phyloP scores from a whole-genome alignment of 1,140 invertebrate species.

The Triops longicaudatus region DNA sequence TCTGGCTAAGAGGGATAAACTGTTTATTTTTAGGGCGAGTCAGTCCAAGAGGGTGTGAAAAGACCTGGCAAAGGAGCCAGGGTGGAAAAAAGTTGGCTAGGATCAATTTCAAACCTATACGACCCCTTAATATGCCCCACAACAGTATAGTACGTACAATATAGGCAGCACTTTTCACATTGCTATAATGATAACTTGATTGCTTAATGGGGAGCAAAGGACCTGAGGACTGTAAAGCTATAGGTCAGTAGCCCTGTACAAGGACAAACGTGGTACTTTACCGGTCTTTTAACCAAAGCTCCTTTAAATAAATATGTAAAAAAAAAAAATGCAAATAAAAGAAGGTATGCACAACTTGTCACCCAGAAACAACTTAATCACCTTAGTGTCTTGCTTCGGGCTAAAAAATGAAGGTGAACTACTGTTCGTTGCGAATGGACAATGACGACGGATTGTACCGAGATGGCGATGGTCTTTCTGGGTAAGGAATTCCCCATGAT shows the following conservation, averaged over 20 bases:
- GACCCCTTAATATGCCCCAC: background rate
- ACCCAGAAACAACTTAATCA: background rate
- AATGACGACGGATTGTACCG: no score
- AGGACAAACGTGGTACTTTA: background rate
- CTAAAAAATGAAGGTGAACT: no score
- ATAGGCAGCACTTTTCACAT: background rate
- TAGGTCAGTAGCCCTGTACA: slow-evolving; percentile 11
- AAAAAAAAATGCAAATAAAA: no score
- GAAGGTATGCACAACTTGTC: background rate
- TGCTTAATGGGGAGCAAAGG: background rate
- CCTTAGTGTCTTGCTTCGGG: background rate
- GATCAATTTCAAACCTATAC: background rate
- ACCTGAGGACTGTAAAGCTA: background rate
- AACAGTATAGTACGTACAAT: no score
- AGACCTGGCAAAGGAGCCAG: background rate
- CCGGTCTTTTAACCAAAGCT: background rate
- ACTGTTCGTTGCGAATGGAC: no score
- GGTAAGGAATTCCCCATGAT: no score
- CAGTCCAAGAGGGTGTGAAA: background rate
- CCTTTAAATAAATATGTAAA: no score
- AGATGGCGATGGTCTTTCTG: no score
- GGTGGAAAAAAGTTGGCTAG: background rate
- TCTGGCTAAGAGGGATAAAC: background rate
- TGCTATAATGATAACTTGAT: background rate
- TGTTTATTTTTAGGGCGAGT: background rate